Evolutionary conservation across 2,113 vertebrate genomes (phyloP).

Genomic region (Petrocephalus microphthalmus): DNA sequence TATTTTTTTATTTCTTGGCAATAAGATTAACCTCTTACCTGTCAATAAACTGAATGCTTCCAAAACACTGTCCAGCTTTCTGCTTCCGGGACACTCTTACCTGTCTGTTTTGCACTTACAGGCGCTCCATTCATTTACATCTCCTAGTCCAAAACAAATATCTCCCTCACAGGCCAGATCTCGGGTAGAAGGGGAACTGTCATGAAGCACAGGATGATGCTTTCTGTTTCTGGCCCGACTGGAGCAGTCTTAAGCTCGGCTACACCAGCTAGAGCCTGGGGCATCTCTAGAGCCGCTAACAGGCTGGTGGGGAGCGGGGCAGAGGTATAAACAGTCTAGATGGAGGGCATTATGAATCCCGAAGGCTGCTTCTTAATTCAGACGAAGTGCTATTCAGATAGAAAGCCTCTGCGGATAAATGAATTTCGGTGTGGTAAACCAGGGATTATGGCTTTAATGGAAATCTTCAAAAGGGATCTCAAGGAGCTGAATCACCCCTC

Average conservation of each 20-base stretch:
- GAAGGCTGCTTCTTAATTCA: not conserved
- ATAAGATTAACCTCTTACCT: not conserved
- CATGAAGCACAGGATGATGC: not conserved
- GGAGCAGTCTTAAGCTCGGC: not conserved
- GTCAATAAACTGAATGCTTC: not conserved
- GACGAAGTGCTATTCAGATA: not conserved
- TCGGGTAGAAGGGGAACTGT: not conserved
- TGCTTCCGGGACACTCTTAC: not conserved
- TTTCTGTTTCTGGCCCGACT: not conserved
- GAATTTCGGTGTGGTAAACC: not conserved
- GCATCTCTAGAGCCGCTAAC: not conserved
- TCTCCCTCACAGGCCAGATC: not conserved
- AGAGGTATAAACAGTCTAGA: not conserved
- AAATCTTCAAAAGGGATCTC: not conserved
- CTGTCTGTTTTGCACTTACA: not conserved
- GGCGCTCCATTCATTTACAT: not conserved
- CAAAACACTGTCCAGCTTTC: not conserved
- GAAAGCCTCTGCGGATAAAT: not conserved
- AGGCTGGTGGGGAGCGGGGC: too few species aligned
- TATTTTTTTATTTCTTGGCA: not conserved
- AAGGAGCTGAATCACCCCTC: not conserved
- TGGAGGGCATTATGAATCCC: not conserved
- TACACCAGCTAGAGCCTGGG: not conserved
- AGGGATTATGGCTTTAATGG: not conserved
- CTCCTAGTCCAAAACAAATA: not conserved